phyloP scores from a whole-genome alignment of 2,113 vertebrate genomes.

The Prochilodus magdalenae region DNA sequence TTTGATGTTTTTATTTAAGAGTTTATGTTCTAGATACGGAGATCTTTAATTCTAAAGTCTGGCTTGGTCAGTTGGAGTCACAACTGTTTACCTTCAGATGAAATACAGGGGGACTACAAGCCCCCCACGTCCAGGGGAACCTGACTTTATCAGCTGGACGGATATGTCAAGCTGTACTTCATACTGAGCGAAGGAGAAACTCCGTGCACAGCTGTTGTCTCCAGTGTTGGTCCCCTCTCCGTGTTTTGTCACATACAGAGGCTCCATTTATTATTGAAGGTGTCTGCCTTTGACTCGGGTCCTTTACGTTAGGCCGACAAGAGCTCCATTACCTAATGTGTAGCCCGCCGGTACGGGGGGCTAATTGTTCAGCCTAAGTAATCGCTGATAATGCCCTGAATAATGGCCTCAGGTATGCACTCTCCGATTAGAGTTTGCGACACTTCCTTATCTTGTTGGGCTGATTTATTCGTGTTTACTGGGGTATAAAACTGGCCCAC shows the following conservation, averaged over 20 bases:
- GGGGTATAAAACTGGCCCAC: not conserved
- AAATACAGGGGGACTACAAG: no score
- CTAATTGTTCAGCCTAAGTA: constrained; percentile 58
- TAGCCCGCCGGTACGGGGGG: constrained; percentile 41
- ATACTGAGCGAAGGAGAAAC: constrained; percentile 29
- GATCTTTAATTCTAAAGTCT: no score
- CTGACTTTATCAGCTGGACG: no score
- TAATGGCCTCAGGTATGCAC: constrained; percentile 16
- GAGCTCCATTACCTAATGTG: constrained; percentile 56
- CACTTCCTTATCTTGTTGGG: constrained; percentile 27
- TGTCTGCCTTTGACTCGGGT: constrained; percentile 51
- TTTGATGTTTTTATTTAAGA: no score
- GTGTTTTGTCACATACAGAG: constrained; percentile 59
- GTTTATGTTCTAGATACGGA: no score
- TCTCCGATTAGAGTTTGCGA: constrained; percentile 7
- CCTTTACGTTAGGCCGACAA: constrained; percentile 59
- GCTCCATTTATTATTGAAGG: constrained; percentile 70
- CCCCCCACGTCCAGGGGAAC: no score
- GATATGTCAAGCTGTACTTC: no score
- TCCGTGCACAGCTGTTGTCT: constrained; percentile 57
- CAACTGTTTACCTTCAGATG: no score
- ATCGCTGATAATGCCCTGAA: constrained; percentile 51
- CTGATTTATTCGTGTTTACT: constrained; percentile 29
- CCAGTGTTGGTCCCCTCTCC: constrained; percentile 63
- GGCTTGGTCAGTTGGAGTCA: no score